Conservation (phyloP, 1,140 invertebrate species). For the Bombyx mandarina region DNA sequence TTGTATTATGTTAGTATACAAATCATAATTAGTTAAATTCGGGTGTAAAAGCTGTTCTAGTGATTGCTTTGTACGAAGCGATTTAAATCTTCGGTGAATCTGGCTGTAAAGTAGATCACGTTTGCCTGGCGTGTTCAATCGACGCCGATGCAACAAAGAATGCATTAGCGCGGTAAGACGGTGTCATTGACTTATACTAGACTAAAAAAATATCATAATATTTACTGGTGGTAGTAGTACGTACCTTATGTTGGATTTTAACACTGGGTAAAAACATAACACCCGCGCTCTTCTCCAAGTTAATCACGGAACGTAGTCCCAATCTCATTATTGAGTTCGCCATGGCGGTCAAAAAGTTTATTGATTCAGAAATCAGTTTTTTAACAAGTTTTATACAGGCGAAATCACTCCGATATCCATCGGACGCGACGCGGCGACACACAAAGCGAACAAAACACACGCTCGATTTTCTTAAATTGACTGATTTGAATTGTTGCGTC, state of each 20-base stretch:
- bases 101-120: too few species aligned
- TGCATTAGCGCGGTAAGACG: not conserved
- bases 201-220: constrained; percentile 9
- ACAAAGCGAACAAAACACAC: too few species aligned
- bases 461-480: too few species aligned
- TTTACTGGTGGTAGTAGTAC: not conserved
- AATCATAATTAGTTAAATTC: too few species aligned
- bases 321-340: constrained; percentile 47
- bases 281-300: constrained; percentile 48
- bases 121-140: too few species aligned
- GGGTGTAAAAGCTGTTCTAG: too few species aligned
- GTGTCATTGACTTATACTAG: constrained; percentile 8
- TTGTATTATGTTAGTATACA: too few species aligned
- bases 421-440: not conserved
- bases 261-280: constrained; percentile 35
- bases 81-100: too few species aligned
- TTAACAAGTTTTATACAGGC: not conserved
- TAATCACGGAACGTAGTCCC: constrained; percentile 40
- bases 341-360: constrained; percentile 34
- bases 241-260: constrained; percentile 42
- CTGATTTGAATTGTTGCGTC: too few species aligned
- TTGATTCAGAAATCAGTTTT: too few species aligned
- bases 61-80: too few species aligned
- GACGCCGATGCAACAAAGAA: not conserved
- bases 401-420: not conserved